Base-by-base conservation (phyloP, 2,797 vertebrate species). In the Nasua narica region DNA sequence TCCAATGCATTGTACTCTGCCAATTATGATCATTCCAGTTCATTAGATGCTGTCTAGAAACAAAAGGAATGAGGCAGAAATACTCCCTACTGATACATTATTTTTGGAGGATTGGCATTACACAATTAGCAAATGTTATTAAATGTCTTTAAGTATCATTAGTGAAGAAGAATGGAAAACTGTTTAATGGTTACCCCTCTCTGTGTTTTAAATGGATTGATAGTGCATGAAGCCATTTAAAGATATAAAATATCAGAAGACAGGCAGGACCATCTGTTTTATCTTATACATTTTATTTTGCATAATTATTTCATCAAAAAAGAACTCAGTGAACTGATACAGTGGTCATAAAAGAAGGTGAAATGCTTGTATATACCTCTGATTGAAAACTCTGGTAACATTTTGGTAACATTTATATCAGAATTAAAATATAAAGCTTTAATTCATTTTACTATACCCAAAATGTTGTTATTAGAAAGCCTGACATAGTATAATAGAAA, bases 131-230 rank as follows among this genome's bases (percentile, higher is more conserved):
- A 95, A 95, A 87, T 2, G 27, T 91, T 98, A 97, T 92, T 95
- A 84, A 96, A 86, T 88, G 48, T 72, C 65, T 97, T 97, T 97
- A 93, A 96, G 69, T 95, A 97, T 82, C 96, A 91, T 98, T 98
- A 97, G 92, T 76, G 77, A 98, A 94, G 96, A 97, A 97, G 87
- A 98, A 97, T 97, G 74, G 67, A 90, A 96, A 91, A 84, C 85
- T 89, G 48, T 93, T 97, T 96, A 98, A 90, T 95, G 81, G 85
- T 58, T 83, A 95, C 91, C 87, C 62, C 90, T 97, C 79, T 97
- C 95, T 96, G 87, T 92, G 81, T 58, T 91, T 95, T 97, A 94
- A 90, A 92, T 95, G 89, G 86, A 93, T 93, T 97, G 95, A 97
- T 84, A 90, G 70, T 86, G 54, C 78, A 95, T 86, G 48, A 97